A percentile compares a stretch with the other conserved stretches of the same genome.
Conservation (phyloP, 1,140 invertebrate species). For the Xylocopa sonorina region DNA sequence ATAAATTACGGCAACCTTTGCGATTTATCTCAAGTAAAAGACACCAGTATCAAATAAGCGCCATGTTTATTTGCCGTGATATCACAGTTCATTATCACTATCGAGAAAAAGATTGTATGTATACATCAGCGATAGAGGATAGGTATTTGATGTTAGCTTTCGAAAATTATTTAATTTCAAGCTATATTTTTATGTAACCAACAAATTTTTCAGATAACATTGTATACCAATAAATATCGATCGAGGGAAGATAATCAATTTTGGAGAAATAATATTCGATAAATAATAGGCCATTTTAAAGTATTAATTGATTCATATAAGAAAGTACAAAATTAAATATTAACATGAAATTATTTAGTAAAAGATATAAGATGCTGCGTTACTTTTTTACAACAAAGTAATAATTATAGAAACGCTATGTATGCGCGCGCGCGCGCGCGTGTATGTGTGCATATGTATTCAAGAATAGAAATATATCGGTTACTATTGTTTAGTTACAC, state of each 20-base stretch:
- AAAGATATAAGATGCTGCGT: no score
- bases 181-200: background rate
- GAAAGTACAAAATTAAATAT: background rate
- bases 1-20: constrained; percentile 37
- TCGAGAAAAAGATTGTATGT: constrained; percentile 64
- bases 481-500: no score
- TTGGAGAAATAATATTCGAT: background rate
- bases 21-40: constrained; percentile 32
- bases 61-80: constrained; percentile 71
- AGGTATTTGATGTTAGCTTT: constrained; percentile 66
- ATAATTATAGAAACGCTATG: no score
- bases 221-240: background rate
- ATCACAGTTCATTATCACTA: constrained; percentile 76
- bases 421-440: no score
- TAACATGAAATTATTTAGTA: no score
- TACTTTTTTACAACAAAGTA: no score
- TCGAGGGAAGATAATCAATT: background rate
- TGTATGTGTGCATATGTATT: no score
- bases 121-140: no score
- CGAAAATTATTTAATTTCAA: constrained; percentile 36
- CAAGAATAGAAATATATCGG: no score
- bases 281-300: background rate
- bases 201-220: background rate
- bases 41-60: constrained; percentile 69
- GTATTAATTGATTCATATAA: background rate